Conservation (phyloP, 2,797 vertebrate genomes). For the Psittacula derbiana region DNA sequence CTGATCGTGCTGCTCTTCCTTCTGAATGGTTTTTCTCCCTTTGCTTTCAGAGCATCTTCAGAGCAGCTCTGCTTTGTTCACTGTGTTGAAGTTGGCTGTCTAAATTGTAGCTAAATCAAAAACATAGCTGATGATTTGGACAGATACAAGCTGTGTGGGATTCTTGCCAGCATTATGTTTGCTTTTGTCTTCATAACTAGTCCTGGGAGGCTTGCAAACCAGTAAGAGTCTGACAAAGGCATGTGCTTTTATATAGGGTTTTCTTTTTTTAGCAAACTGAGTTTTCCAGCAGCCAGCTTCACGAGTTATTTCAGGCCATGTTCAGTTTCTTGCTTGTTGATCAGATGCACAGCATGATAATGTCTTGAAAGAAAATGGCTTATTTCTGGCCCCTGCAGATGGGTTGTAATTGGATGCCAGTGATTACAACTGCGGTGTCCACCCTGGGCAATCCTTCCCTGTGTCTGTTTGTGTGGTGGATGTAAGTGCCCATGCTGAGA, state of each 20-base stretch:
- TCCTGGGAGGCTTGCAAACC: background rate
- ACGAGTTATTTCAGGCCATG: constrained; percentile 32
- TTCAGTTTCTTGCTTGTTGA: background rate
- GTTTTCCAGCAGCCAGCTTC: background rate
- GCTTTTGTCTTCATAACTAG: constrained; percentile 3
- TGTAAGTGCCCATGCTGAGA: background rate
- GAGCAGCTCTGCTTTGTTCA: background rate
- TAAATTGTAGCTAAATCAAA: constrained; percentile 27
- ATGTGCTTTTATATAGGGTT: background rate
- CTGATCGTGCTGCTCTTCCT: background rate
- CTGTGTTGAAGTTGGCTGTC: background rate
- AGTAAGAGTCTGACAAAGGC: background rate
- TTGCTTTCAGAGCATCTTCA: background rate
- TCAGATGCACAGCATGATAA: background rate
- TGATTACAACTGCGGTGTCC: background rate
- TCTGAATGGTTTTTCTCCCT: background rate
- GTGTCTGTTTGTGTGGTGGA: background rate
- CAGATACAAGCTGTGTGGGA: background rate
- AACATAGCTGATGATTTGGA: constrained; percentile 24
- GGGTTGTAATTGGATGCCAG: background rate
- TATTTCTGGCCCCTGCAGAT: background rate
- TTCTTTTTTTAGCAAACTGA: background rate
- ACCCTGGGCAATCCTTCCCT: background rate
- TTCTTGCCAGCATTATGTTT: background rate
- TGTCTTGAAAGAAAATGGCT: background rate